Base-by-base conservation (phyloP, 2,113 vertebrate genomes). In the Mus spicilegus region DNA sequence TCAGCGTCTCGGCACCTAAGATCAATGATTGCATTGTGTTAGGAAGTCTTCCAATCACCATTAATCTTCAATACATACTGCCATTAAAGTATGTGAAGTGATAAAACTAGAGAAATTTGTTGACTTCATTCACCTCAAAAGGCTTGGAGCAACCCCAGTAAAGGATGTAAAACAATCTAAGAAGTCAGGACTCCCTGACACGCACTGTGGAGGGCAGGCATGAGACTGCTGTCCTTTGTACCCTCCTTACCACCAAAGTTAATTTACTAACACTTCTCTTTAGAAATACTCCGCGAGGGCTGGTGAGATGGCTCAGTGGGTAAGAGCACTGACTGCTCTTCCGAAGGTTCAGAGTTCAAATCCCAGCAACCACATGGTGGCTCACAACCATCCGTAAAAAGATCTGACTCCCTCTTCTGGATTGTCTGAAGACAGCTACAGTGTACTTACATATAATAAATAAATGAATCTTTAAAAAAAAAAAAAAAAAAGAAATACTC, bases 61-160 rank as follows among this genome's bases (percentile, higher is more conserved):
- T 76, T 76, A 20, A 61, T 86, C 89, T 96, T 95, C 75, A 89
- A 63, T 69, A 93, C 51, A 92, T 30, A 78, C 39, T 20, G 67
- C 42, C 69, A 54, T 46, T 33, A 61, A 87, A 65, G 65, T 81
- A 58, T 95, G 14, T 89, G 54, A 96, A 94, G 49, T 80, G 89
- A 78, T 28, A 85, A 89, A 96, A 58, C 70, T 88, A 76, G 87
- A 89, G 84, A 70, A 87, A 81, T 36, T 16, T 46, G 80, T 54
- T 96, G 76, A 46, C 51, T 87, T 86, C 46, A 81, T 87, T 86
- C 39, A 81, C 58, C 28, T 75, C 77, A 87, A 76, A 91, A 87
- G 78, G 28, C 49, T 65, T 87, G 39, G 39, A 19, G 42, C 89
- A 65, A 90, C n/a, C 67, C 51, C 58, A 58, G 61, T 70, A 77